Conservation (phyloP, 1,140 invertebrate species). For the Solen grandis region DNA sequence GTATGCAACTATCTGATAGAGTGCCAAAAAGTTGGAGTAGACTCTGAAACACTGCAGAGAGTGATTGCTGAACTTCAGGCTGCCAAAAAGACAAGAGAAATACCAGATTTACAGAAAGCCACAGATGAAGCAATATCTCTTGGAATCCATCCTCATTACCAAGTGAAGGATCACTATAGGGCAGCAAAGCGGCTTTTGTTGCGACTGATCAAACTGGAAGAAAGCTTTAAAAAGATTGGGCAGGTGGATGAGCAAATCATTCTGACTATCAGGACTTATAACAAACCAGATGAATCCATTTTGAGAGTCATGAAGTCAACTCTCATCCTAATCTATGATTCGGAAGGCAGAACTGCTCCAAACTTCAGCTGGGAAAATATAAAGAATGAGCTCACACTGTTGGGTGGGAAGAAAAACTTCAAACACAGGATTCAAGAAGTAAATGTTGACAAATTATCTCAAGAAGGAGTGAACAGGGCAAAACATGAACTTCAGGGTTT, state of each 20-base stretch:
- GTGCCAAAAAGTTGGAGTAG: neutral
- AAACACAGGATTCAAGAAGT: neutral
- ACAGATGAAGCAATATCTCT: neutral
- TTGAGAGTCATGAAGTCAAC: neutral
- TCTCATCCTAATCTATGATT: constrained; percentile 9
- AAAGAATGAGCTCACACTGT: neutral
- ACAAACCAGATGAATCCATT: neutral
- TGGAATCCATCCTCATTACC: neutral
- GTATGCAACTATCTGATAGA: neutral
- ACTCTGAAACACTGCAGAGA: neutral
- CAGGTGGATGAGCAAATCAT: constrained; percentile 18
- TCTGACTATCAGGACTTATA: neutral
- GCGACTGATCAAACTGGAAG: neutral
- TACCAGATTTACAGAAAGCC: neutral
- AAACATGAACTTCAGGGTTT: neutral
- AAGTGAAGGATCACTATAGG: neutral
- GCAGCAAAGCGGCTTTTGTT: neutral
- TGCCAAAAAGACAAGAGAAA: neutral
- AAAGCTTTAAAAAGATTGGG: constrained; percentile 7
- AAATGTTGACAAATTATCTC: neutral
- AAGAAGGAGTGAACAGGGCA: neutral
- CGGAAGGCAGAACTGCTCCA: neutral
- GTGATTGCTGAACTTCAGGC: neutral
- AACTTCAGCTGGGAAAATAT: constrained; percentile 28
- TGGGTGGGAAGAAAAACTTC: neutral